Conservation (phyloP, 2,113 vertebrate genomes). For the Hippocampus guttulatus region DNA sequence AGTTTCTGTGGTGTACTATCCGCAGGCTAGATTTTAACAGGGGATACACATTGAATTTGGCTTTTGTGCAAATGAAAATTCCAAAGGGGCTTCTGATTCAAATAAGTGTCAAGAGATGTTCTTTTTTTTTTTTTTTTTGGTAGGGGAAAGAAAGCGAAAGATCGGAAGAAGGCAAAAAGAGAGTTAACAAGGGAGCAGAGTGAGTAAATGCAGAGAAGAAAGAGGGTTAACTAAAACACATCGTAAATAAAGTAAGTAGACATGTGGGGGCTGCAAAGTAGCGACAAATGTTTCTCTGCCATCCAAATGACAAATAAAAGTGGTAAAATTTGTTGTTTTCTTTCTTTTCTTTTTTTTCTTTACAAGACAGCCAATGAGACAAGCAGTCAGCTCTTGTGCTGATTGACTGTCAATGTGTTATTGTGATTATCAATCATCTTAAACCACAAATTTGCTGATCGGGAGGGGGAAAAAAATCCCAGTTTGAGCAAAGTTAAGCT, state of each 20-base stretch:
- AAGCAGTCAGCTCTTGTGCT: not conserved
- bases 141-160: slow-evolving; percentile 16
- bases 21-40: slow-evolving; percentile 21
- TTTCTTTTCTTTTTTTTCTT: not conserved
- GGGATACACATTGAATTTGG: slow-evolving; percentile 54
- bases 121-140: not conserved
- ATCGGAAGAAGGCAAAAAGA: slow-evolving; percentile 17
- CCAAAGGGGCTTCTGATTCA: slow-evolving; percentile 43
- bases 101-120: slow-evolving; percentile 53
- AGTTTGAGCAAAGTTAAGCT: too few species aligned
- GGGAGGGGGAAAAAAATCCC: too few species aligned
- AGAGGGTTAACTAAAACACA: slow-evolving; percentile 8
- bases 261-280: not conserved
- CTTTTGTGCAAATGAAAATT: slow-evolving; percentile 52
- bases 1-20: slow-evolving; percentile 28
- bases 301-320: not conserved
- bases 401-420: too few species aligned
- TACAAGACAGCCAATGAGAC: not conserved
- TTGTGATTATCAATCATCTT: too few species aligned
- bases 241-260: slow-evolving; percentile 11
- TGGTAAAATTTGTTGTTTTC: not conserved
- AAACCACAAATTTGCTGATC: too few species aligned
- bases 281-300: not conserved
- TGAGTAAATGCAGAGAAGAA: not conserved
- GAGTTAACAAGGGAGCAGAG: not conserved